phyloP scores from a whole-genome alignment of 1,140 invertebrate species.

The Trypoxylus dichotomus region DNA sequence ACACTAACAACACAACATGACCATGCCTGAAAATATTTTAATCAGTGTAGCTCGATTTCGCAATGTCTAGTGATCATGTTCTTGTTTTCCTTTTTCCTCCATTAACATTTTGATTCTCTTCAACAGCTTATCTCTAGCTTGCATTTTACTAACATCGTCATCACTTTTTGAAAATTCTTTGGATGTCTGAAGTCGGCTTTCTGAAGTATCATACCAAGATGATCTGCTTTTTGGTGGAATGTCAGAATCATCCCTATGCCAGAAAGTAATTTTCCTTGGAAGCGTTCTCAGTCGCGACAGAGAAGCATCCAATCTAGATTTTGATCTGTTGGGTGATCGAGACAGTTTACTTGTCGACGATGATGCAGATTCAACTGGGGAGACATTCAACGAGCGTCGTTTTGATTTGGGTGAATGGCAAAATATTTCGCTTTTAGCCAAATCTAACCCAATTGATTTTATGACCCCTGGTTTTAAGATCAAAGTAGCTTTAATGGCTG shows the following conservation, averaged over 20 bases:
- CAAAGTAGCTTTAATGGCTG: slow-evolving; percentile 48
- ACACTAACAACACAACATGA: slow-evolving; percentile 25
- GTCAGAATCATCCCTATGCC: slow-evolving; percentile 31
- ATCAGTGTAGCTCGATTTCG: slow-evolving; percentile 9
- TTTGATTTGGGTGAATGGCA: slow-evolving; percentile 47
- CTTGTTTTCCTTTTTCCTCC: slow-evolving; percentile 17
- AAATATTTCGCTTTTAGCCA: slow-evolving; percentile 43
- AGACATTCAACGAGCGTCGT: slow-evolving; percentile 32
- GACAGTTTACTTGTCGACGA: not conserved
- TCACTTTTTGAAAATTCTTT: slow-evolving; percentile 32
- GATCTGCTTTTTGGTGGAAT: slow-evolving; percentile 1
- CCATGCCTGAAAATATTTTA: slow-evolving; percentile 28
- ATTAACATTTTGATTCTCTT: slow-evolving; percentile 25
- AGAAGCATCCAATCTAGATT: slow-evolving; percentile 33
- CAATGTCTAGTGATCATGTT: slow-evolving; percentile 11
- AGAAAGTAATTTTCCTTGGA: slow-evolving; percentile 31
- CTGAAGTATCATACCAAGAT: slow-evolving; percentile 30
- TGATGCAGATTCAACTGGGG: not conserved
- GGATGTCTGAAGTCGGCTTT: slow-evolving; percentile 12
- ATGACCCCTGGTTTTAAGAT: slow-evolving; percentile 50
- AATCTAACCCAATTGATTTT: slow-evolving; percentile 39
- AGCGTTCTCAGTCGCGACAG: slow-evolving; percentile 22
- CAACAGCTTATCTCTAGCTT: slow-evolving; percentile 12
- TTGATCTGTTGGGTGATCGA: slow-evolving; percentile 32
- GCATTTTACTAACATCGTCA: slow-evolving; percentile 26